phyloP scores from a whole-genome alignment of 2,888 invertebrate genomes.

The Dryococelus australis region DNA sequence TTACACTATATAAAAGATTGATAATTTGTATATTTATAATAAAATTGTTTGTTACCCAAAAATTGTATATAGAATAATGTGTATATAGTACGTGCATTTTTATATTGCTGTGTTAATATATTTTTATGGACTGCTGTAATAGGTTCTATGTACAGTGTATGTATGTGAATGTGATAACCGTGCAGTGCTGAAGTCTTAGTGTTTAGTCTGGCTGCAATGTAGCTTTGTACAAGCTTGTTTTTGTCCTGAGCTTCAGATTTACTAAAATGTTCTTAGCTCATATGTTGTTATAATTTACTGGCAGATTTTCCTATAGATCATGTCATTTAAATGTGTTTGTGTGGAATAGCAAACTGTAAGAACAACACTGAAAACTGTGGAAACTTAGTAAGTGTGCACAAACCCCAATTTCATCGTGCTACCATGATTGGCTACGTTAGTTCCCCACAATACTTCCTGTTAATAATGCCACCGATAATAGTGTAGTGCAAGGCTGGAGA shows the following conservation, averaged over 20 bases:
- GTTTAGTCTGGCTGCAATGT: conserved; percentile 7
- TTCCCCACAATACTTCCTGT: too few relatives aligned
- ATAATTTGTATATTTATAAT: not conserved
- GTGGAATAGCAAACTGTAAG: too few relatives aligned
- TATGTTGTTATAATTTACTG: not conserved
- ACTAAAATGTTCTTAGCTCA: not conserved
- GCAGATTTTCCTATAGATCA: too few relatives aligned
- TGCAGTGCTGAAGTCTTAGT: not conserved
- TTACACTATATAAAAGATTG: not conserved
- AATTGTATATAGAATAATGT: not conserved
- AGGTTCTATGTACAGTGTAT: not conserved
- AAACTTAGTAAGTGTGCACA: too few relatives aligned
- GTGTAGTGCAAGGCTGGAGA: too few relatives aligned
- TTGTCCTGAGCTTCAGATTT: conserved; percentile 1
- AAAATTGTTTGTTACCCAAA: conserved; percentile 9
- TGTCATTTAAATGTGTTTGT: too few relatives aligned
- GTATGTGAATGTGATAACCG: not conserved
- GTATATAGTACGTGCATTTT: not conserved
- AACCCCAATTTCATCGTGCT: too few relatives aligned
- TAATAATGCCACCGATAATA: too few relatives aligned
- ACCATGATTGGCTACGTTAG: too few relatives aligned
- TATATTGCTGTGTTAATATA: conserved; percentile 16
- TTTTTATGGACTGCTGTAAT: not conserved
- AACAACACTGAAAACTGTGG: too few relatives aligned
- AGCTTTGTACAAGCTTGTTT: not conserved